Conservation (phyloP, 1,140 invertebrate species). For the Drosophila obscura region DNA sequence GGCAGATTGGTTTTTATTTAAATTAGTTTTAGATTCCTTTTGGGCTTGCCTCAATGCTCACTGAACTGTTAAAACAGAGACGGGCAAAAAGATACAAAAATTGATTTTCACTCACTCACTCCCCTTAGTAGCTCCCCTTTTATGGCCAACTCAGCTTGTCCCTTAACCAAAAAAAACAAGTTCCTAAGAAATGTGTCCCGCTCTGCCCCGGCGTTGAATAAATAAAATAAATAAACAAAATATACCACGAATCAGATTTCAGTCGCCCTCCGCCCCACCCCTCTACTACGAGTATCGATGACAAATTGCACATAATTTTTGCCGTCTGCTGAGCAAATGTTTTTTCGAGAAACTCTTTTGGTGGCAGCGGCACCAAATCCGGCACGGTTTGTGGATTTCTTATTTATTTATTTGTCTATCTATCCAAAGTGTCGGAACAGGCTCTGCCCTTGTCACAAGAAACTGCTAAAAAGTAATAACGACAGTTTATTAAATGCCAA, state of each 20-base stretch:
- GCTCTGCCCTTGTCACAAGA: slow-evolving; percentile 34
- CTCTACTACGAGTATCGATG: slow-evolving; percentile 44
- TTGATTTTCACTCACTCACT: slow-evolving; percentile 52
- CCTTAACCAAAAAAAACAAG: slow-evolving; percentile 40
- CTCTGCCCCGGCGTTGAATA: slow-evolving; percentile 1
- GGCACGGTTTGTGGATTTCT: background rate
- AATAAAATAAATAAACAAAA: slow-evolving; percentile 55
- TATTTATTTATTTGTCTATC: slow-evolving; percentile 9
- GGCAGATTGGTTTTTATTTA: slow-evolving; percentile 80
- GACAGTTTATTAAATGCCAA: slow-evolving; percentile 59
- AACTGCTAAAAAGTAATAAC: slow-evolving; percentile 34
- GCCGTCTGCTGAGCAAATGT: slow-evolving; percentile 30
- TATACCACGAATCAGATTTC: slow-evolving; percentile 53
- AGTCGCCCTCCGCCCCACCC: slow-evolving; percentile 6
- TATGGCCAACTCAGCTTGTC: slow-evolving; percentile 64
- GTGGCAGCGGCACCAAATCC: too few relatives aligned
- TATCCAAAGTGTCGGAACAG: slow-evolving; percentile 14
- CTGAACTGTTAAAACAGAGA: slow-evolving; percentile 71
- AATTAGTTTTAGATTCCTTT: slow-evolving; percentile 74
- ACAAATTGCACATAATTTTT: slow-evolving; percentile 69
- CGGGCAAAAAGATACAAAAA: slow-evolving; percentile 43
- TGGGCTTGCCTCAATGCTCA: slow-evolving; percentile 34
- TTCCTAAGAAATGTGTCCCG: slow-evolving; percentile 47
- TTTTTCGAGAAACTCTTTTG: slow-evolving; percentile 31
- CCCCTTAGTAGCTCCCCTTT: slow-evolving; percentile 19